Conservation (phyloP, 2,113 vertebrate species). For the Conger conger region DNA sequence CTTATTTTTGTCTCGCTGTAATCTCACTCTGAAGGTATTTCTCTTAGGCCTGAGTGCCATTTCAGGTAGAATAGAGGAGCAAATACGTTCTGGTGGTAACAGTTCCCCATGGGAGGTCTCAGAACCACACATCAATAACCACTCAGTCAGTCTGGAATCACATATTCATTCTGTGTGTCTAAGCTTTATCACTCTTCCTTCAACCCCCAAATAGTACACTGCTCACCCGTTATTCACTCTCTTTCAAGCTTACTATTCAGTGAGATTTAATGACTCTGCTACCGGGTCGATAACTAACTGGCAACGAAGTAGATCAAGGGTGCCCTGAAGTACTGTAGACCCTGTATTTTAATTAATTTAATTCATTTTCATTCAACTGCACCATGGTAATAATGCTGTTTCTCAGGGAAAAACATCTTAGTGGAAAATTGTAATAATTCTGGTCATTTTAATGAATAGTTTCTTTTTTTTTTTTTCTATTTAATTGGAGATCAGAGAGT, state of each 20-base stretch:
- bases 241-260: neutral
- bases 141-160: neutral
- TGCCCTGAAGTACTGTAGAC: too few species aligned
- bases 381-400: neutral
- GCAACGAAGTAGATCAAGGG: neutral
- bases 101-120: neutral
- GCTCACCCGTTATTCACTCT: neutral
- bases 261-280: neutral
- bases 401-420: neutral
- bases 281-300: neutral
- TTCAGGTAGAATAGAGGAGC: neutral
- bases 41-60: neutral
- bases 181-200: neutral
- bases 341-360: too few species aligned
- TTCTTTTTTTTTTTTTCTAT: neutral
- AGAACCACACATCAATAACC: neutral
- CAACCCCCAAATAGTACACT: neutral
- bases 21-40: neutral
- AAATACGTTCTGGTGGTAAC: neutral
- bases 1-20: neutral
- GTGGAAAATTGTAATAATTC: too few species aligned
- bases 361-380: neutral
- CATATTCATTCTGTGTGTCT: neutral
- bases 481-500: neutral
- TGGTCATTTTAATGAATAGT: neutral